phyloP scores from a whole-genome alignment of 2,888 invertebrate genomes.

The Amphiduros pacificus region DNA sequence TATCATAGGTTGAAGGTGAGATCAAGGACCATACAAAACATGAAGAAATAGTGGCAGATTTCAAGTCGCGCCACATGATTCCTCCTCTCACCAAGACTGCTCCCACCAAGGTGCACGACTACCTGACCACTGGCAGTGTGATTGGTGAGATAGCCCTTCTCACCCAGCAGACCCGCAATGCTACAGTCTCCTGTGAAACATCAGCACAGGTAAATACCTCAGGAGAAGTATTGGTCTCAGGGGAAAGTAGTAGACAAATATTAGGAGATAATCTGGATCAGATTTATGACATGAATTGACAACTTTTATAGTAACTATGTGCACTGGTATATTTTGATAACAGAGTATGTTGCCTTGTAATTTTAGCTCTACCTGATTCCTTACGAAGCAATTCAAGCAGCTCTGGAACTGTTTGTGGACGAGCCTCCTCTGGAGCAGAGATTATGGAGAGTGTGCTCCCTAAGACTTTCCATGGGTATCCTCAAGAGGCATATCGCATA shows the following conservation, averaged over 20 bases:
- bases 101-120: slow-evolving; percentile 59
- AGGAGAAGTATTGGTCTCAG: background rate
- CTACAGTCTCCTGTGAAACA: slow-evolving; percentile 67
- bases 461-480: slow-evolving; percentile 65
- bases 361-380: slow-evolving; percentile 54
- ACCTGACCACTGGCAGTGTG: slow-evolving; percentile 67
- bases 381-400: slow-evolving; percentile 47
- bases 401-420: slow-evolving; percentile 53
- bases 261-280: too few relatives aligned
- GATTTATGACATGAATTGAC: too few relatives aligned
- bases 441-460: slow-evolving; percentile 69
- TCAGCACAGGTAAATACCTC: slow-evolving; percentile 63
- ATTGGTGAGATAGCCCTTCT: slow-evolving; percentile 68
- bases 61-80: background rate
- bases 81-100: background rate
- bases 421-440: slow-evolving; percentile 65
- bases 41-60: background rate
- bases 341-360: too few relatives aligned
- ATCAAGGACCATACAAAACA: background rate
- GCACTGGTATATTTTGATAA: too few relatives aligned
- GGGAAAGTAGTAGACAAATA: background rate
- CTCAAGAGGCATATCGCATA: slow-evolving; percentile 64
- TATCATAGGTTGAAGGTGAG: background rate
- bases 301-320: too few relatives aligned
- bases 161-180: slow-evolving; percentile 65